A percentile compares a stretch with the other conserved stretches of the same genome.
Evolutionary conservation across 2,113 vertebrate species (phyloP).

Genomic region (Phyllostomus discolor): DNA sequence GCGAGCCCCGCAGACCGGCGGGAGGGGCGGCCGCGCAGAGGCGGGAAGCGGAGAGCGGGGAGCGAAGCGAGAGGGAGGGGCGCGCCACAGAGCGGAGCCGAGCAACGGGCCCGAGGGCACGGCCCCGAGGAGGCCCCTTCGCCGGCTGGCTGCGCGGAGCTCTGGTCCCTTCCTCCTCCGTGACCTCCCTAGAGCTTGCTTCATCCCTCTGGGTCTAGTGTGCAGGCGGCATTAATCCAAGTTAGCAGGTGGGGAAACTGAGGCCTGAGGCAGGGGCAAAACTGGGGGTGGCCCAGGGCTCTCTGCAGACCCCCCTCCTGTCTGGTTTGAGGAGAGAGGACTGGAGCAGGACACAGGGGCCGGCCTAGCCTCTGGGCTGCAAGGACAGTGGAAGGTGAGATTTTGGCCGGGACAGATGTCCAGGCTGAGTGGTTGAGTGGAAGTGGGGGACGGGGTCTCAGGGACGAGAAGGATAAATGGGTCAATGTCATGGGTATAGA

Average conservation of each 20-base stretch:
- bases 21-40: not conserved
- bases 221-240: not conserved
- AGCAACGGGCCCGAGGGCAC: not conserved
- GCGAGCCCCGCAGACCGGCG: not conserved
- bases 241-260: constrained; percentile 40
- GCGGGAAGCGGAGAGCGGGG: not conserved
- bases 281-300: not conserved
- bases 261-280: not conserved
- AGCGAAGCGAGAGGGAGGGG: not conserved
- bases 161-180: not conserved
- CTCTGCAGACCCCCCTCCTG: not conserved
- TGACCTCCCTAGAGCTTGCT: not conserved
- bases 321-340: not conserved
- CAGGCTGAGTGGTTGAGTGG: not conserved
- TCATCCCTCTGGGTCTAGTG: not conserved
- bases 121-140: not conserved
- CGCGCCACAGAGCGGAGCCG: not conserved
- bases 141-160: not conserved
- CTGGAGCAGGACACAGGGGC: not conserved
- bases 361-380: not conserved
- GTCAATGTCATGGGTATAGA: not conserved
- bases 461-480: not conserved
- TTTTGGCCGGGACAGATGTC: not conserved
- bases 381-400: constrained; percentile 45
- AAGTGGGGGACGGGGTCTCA: not conserved